phyloP scores from a whole-genome alignment of 2,888 invertebrate species.

The Drosophila nr. perissopoda region DNA sequence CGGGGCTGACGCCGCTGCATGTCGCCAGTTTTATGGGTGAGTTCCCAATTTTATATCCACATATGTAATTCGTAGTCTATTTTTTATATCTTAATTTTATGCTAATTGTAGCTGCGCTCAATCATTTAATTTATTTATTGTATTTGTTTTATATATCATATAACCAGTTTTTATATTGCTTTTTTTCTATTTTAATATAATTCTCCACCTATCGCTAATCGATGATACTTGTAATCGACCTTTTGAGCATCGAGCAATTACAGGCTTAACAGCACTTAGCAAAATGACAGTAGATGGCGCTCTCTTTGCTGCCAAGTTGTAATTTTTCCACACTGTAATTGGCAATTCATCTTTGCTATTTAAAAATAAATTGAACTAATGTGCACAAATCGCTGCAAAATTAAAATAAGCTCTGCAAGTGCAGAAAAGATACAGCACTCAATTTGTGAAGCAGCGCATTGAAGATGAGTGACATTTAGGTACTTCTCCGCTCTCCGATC shows the following conservation, averaged over 20 bases:
- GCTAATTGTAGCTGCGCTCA: neutral
- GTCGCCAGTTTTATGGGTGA: slow-evolving; percentile 98
- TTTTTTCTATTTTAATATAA: neutral
- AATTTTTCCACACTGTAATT: neutral
- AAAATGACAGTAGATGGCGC: neutral
- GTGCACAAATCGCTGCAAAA: neutral
- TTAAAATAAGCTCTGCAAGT: neutral
- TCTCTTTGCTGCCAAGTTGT: neutral
- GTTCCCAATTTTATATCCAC: slow-evolving; percentile 10
- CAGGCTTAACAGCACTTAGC: neutral
- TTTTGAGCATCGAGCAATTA: neutral
- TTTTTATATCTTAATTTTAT: neutral
- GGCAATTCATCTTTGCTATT: neutral
- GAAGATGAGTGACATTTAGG: neutral
- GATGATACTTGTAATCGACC: neutral
- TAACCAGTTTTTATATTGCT: neutral
- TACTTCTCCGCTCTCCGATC: neutral
- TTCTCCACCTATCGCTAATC: neutral
- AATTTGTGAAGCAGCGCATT: neutral
- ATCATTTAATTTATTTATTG: neutral
- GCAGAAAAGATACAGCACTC: neutral
- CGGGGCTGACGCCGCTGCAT: slow-evolving; percentile 97
- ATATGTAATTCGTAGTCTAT: neutral
- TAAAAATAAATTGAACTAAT: neutral
- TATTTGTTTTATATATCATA: neutral